Base-by-base conservation (phyloP, 2,888 invertebrate species). In the Acronicta psi region DNA sequence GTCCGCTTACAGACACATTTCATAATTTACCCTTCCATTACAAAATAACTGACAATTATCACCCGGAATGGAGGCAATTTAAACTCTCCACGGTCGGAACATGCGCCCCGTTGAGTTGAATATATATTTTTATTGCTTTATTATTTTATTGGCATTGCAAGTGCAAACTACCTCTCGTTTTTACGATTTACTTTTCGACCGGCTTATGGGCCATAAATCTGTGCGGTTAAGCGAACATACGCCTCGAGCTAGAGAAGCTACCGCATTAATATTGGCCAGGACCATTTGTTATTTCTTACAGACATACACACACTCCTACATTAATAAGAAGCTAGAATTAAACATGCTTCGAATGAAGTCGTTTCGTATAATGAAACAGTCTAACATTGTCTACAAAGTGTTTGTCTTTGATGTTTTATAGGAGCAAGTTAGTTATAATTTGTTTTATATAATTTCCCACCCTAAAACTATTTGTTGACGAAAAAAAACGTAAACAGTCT, bases 111-210 rank as follows among this genome's bases (percentile, higher is more conserved):
- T 81, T 77, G 85, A 81, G 83, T 79, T 75, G 72, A 79, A 84
- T 86, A 81, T 86, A 82, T 81, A 84, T 85, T 86, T 89, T 88
- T 88, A 90, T 88, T 86, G 80, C 85, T 87, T 88, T 90, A 92
- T 92, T 88, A 91, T 90, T 89, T 86, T 89, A 91, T 91, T 88
- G 86, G 84, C 81, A 85, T 84, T 87, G 88, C 88, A 84, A 87
- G 81, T 85, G 83, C 83, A 82, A 86, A 85, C 83, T 85, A 88
- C 86, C 85, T 86, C 85, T 84, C 81, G 83, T 87, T 92, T 89
- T 91, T 86, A 91, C 86, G 85, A 87, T 89, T 85, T 88, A 87
- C 88, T 86, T 90, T 89, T 86, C 81, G 79, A 90, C 61, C 56
- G 85, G 85, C 87, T 86, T 76, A 75, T 67, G 65, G 75, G 80